A percentile compares a stretch with the other conserved stretches of the same genome.
These are phyloP conservation scores for Drosophila niveifrons DNA, from an alignment of 2,888 invertebrate genomes.

Conservation along the genomic window DNA sequence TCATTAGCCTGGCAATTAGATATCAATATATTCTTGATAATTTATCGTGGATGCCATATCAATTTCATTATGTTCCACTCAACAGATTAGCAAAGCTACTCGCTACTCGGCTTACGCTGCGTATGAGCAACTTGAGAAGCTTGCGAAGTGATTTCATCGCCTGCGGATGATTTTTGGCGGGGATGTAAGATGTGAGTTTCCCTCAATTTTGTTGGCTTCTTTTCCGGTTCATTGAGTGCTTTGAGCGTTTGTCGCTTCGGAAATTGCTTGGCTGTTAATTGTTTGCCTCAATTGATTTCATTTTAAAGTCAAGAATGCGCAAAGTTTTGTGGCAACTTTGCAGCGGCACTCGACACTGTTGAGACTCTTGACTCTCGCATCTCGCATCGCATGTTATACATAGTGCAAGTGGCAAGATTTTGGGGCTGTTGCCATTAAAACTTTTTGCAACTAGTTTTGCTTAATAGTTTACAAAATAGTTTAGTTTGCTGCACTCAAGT, in stretches of 20 bases:
- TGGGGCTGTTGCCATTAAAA: constrained; percentile 47
- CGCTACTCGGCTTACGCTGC: constrained; percentile 38
- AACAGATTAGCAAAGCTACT: constrained; percentile 13
- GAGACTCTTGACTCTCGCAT: neutral
- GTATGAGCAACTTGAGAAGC: constrained; percentile 54
- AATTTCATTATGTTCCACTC: constrained; percentile 36
- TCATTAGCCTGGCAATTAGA: constrained; percentile 42
- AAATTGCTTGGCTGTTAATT: constrained; percentile 74
- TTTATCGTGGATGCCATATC: constrained; percentile 16
- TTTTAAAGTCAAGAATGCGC: constrained; percentile 62
- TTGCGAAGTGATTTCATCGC: constrained; percentile 34
- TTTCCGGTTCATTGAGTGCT: constrained; percentile 61
- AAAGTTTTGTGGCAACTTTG: constrained; percentile 51
- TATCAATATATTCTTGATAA: constrained; percentile 24
- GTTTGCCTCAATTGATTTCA: constrained; percentile 72
- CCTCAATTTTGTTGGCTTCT: constrained; percentile 33
- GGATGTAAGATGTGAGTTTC: constrained; percentile 6
- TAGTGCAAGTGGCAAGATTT: constrained; percentile 44
- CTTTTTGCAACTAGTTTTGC: constrained; percentile 55
- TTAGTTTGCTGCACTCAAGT: constrained; percentile 25
- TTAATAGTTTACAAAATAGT: constrained; percentile 62
- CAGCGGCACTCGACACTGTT: neutral
- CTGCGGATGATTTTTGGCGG: constrained; percentile 30
- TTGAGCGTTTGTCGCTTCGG: constrained; percentile 64
- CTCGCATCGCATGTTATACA: constrained; percentile 21